Conservation (phyloP, 2,113 vertebrate genomes). For the Boleophthalmus pectinirostris region DNA sequence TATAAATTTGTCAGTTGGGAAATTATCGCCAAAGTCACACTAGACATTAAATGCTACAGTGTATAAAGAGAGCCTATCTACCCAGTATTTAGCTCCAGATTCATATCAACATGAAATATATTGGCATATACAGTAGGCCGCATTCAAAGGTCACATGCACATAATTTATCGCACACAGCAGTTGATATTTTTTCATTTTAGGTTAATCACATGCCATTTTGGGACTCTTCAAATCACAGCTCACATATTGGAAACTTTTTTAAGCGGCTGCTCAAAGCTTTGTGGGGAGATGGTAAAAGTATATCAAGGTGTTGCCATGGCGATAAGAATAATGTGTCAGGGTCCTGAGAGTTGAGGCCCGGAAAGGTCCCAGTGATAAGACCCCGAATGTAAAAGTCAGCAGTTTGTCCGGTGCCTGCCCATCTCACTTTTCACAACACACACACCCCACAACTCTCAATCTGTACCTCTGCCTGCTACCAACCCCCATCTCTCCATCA, state of each 20-base stretch:
- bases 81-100: conserved; percentile 21
- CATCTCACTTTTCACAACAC: conserved; percentile 49
- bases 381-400: conserved; percentile 67
- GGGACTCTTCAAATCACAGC: conserved; percentile 42
- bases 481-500: neutral
- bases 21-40: conserved; percentile 10
- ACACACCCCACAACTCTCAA: conserved; percentile 22
- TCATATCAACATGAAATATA: conserved; percentile 15
- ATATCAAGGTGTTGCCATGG: conserved; percentile 71
- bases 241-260: conserved; percentile 60
- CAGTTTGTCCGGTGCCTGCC: conserved; percentile 70
- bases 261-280: conserved; percentile 53
- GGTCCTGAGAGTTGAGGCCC: conserved; percentile 56
- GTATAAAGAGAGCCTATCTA: conserved; percentile 4
- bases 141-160: conserved; percentile 20
- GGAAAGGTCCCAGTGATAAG: conserved; percentile 71
- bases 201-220: conserved; percentile 56
- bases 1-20: conserved; percentile 8
- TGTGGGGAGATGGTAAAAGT: conserved; percentile 47
- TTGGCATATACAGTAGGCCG: neutral
- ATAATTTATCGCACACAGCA: conserved; percentile 31
- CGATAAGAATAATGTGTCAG: conserved; percentile 69
- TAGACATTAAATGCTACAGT: neutral
- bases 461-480: conserved; percentile 29
- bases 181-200: conserved; percentile 57